These are phyloP conservation scores for Amphipoea lucens DNA, from an alignment of 2,888 invertebrate species.

Conservation along the genomic window DNA sequence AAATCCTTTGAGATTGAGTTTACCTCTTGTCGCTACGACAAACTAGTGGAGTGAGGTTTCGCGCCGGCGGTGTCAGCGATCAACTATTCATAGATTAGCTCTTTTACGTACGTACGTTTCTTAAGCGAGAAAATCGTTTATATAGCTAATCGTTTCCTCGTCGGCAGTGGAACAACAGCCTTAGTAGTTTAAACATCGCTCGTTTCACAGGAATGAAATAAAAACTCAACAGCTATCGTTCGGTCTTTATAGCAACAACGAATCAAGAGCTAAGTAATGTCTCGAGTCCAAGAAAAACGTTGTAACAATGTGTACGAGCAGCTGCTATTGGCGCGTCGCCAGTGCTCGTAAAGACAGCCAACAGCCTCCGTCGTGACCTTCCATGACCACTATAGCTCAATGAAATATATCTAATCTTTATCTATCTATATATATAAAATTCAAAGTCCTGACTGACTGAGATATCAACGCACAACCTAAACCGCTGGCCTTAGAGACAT, in stretches of 20 bases:
- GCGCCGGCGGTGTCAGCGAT: neutral
- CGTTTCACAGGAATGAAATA: conserved; percentile 30
- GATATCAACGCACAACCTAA: too few relatives aligned
- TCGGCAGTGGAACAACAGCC: too few relatives aligned
- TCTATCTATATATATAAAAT: too few relatives aligned
- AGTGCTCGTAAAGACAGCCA: conserved; percentile 66
- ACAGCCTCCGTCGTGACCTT: conserved; percentile 61
- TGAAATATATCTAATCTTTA: conserved; percentile 33
- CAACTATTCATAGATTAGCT: neutral
- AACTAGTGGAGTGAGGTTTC: neutral
- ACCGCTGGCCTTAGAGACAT: too few relatives aligned
- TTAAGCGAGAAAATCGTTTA: neutral
- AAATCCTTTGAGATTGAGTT: neutral
- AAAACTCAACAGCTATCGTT: conserved; percentile 41
- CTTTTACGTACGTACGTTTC: neutral
- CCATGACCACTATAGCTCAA: conserved; percentile 26
- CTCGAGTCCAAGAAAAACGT: conserved; percentile 70
- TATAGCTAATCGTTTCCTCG: neutral
- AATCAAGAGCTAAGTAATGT: conserved; percentile 73
- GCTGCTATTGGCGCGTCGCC: conserved; percentile 76
- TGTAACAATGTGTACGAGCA: conserved; percentile 73
- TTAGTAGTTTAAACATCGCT: conserved; percentile 16
- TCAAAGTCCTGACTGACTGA: too few relatives aligned
- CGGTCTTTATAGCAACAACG: conserved; percentile 55
- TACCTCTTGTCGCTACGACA: neutral